A percentile compares a stretch with the other conserved stretches of the same genome.
These are phyloP conservation scores for Tuta absoluta DNA, from an alignment of 2,888 invertebrate genomes.

Conservation along the genomic window DNA sequence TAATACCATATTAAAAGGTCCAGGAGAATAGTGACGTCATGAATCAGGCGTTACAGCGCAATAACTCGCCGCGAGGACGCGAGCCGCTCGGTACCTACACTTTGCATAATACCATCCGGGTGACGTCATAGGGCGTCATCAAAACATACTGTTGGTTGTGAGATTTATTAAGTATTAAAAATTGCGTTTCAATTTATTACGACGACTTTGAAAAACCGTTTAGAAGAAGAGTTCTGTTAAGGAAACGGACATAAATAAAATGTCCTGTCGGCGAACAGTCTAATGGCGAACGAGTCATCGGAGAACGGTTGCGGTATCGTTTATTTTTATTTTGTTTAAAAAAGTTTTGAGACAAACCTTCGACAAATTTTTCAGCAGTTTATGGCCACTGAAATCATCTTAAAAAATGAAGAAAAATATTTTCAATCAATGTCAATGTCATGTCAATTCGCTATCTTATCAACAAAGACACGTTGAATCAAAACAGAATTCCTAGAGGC, in stretches of 20 bases:
- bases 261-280: too few relatives aligned
- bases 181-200: too few relatives aligned
- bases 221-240: too few relatives aligned
- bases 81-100: neutral
- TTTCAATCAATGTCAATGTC: too few relatives aligned
- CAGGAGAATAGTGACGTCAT: slow-evolving; percentile 5
- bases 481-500: neutral
- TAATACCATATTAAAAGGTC: slow-evolving; percentile 5
- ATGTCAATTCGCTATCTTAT: neutral
- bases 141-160: neutral
- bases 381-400: neutral
- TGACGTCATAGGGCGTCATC: neutral
- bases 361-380: too few relatives aligned
- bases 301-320: too few relatives aligned
- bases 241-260: too few relatives aligned
- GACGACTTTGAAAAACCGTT: too few relatives aligned
- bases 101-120: slow-evolving; percentile 11
- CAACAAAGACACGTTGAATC: slow-evolving; percentile 1
- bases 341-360: too few relatives aligned
- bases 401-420: neutral
- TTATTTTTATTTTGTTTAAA: too few relatives aligned
- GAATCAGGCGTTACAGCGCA: slow-evolving; percentile 5
- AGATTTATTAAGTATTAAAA: too few relatives aligned
- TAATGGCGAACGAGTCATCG: too few relatives aligned
- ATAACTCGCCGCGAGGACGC: slow-evolving; percentile 4